These are phyloP conservation scores for Cynocephalus volans DNA, from an alignment of 2,113 vertebrate species.

Conservation along the genomic window DNA sequence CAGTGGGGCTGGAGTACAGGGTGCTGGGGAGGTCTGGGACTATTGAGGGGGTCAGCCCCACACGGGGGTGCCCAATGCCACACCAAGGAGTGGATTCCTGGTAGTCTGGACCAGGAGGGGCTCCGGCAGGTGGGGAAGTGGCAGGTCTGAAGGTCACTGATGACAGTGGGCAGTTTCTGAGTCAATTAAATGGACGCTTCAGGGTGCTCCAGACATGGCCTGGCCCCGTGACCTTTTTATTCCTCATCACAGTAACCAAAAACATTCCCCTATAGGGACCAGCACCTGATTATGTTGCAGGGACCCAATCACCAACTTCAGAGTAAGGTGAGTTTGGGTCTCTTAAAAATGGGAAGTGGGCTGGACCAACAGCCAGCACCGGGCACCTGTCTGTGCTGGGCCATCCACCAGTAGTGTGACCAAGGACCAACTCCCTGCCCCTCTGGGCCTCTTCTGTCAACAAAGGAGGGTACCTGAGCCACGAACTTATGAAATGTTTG, in stretches of 20 bases:
- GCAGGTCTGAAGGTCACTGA: background rate
- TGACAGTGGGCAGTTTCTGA: background rate
- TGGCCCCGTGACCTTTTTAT: accelerated
- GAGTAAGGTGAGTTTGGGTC: background rate
- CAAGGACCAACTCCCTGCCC: background rate
- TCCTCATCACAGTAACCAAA: background rate
- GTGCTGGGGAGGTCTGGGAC: background rate
- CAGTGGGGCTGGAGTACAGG: background rate
- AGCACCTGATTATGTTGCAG: background rate
- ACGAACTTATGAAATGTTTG: background rate
- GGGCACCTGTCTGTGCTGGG: background rate
- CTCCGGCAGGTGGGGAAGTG: background rate
- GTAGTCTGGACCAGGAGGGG: background rate
- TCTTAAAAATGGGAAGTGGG: background rate
- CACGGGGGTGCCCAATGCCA: too few species aligned
- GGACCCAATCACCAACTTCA: background rate
- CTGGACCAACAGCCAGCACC: background rate
- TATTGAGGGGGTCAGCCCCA: background rate
- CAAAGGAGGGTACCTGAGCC: background rate
- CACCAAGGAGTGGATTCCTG: background rate
- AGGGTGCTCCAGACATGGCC: background rate
- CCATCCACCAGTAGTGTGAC: background rate
- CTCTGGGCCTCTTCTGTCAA: background rate
- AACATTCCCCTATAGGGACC: background rate
- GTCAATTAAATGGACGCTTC: background rate